Conservation (phyloP, 2,113 vertebrate genomes). For the Chaetops frenatus region DNA sequence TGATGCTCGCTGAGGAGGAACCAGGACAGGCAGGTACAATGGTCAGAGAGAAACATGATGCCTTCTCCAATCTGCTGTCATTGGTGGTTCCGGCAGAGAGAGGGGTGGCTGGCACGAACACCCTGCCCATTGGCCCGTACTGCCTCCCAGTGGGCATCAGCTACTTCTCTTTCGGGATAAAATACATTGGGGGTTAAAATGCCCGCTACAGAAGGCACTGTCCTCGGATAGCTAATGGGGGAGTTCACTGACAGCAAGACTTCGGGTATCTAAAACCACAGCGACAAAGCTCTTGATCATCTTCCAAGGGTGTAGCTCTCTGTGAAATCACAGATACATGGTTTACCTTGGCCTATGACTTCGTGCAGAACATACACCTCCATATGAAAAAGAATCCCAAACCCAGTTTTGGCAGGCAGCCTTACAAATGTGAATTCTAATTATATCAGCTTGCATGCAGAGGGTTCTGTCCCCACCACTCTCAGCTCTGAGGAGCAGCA, state of each 20-base stretch:
- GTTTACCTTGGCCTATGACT: background rate
- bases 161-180: background rate
- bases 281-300: background rate
- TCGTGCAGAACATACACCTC: background rate
- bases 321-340: rapidly evolving
- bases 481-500: background rate
- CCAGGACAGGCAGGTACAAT: background rate
- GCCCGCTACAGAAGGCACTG: background rate
- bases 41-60: background rate
- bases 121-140: background rate
- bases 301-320: background rate
- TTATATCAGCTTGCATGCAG: rapidly evolving
- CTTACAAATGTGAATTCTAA: background rate
- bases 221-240: rapidly evolving
- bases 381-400: background rate
- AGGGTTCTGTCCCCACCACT: background rate
- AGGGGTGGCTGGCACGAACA: background rate
- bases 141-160: background rate
- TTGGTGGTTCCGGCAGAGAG: background rate
- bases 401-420: rapidly evolving
- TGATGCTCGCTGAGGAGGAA: background rate
- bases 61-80: background rate
- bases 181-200: background rate
- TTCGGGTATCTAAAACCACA: background rate
- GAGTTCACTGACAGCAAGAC: rapidly evolving